phyloP scores from a whole-genome alignment of 2,888 invertebrate species.

The Andrena praecox region DNA sequence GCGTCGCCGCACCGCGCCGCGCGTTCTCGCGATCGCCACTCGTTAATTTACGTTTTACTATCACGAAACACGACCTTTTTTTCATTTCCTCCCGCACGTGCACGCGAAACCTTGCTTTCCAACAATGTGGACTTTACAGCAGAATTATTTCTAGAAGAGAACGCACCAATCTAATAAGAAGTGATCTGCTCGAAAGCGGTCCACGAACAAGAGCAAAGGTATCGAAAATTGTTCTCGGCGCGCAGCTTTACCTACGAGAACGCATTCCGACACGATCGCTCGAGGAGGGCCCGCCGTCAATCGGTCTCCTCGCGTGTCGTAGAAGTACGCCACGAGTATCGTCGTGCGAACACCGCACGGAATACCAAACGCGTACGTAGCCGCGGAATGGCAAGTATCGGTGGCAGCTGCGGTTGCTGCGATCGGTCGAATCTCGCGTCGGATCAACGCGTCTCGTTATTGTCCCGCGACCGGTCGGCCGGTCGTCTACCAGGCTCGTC shows the following conservation, averaged over 20 bases:
- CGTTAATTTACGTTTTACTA: slow-evolving; percentile 48
- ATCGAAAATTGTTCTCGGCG: not conserved
- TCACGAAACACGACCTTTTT: not conserved
- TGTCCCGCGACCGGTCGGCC: slow-evolving; percentile 11
- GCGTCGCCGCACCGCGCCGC: slow-evolving; percentile 27
- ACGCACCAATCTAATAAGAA: not conserved
- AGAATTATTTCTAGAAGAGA: not conserved
- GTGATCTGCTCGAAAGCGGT: not conserved
- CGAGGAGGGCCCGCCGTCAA: slow-evolving; percentile 40
- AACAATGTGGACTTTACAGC: not conserved
- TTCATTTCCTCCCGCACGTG: not conserved
- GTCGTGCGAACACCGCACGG: slow-evolving; percentile 34
- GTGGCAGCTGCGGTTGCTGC: slow-evolving; percentile 12
- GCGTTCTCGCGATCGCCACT: slow-evolving; percentile 29
- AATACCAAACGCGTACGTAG: slow-evolving; percentile 36
- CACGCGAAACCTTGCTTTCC: not conserved
- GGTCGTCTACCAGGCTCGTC: not conserved
- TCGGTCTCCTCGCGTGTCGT: slow-evolving; percentile 48
- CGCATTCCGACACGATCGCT: slow-evolving; percentile 36
- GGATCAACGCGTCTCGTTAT: slow-evolving; percentile 34
- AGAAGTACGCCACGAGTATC: slow-evolving; percentile 54
- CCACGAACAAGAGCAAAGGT: not conserved
- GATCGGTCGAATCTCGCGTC: slow-evolving; percentile 23
- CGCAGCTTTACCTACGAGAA: not conserved
- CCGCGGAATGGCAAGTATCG: slow-evolving; percentile 24